Conservation (phyloP, 2,113 vertebrate genomes). For the Centropus unirufus region DNA sequence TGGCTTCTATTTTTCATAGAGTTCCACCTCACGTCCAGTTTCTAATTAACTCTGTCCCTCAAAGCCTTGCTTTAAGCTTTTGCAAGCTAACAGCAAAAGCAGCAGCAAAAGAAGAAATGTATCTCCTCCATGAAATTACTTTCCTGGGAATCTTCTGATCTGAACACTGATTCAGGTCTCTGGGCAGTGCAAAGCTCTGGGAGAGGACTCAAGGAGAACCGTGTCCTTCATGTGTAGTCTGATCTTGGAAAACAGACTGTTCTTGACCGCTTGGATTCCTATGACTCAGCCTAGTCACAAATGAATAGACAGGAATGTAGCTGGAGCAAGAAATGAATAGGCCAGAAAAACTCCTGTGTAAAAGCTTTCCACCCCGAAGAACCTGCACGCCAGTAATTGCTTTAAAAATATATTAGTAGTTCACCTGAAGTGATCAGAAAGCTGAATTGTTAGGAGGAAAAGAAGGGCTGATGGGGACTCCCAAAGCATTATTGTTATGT, state of each 20-base stretch:
- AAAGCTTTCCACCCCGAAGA: neutral
- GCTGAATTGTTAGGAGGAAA: neutral
- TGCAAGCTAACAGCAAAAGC: neutral
- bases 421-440: neutral
- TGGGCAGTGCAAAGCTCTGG: neutral
- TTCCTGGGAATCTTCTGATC: neutral
- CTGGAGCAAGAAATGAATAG: neutral
- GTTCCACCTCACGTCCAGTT: neutral
- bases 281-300: neutral
- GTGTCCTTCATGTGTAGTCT: rapidly evolving
- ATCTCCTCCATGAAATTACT: neutral
- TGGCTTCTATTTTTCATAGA: neutral
- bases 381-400: neutral
- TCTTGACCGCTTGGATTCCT: neutral
- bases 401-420: neutral
- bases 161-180: neutral
- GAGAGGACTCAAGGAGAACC: neutral
- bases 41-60: neutral
- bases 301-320: neutral
- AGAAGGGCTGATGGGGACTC: neutral
- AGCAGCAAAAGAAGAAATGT: neutral
- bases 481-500: neutral
- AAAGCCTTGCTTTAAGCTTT: neutral
- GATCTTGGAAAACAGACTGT: neutral
- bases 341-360: neutral